Conservation (phyloP, 2,113 vertebrate genomes). For the Arvicanthis niloticus region DNA sequence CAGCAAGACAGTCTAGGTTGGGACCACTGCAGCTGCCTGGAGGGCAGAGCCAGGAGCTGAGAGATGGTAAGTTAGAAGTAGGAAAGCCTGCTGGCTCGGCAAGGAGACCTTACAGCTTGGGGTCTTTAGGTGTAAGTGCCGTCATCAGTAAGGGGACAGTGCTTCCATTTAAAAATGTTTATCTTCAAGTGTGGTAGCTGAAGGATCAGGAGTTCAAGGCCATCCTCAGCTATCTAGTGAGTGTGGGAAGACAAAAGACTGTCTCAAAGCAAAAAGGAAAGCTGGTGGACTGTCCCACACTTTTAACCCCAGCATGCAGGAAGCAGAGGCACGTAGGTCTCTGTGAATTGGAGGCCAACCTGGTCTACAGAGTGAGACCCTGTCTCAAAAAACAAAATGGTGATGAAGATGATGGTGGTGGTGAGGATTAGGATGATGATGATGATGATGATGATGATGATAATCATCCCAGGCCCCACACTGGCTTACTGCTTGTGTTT, state of each 20-base stretch:
- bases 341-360: background rate
- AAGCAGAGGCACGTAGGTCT: background rate
- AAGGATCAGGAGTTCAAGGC: background rate
- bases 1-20: background rate
- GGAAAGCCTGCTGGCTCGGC: background rate
- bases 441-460: too few species aligned
- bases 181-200: background rate
- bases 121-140: too few species aligned
- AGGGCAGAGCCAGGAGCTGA: background rate
- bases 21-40: background rate
- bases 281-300: fast-evolving
- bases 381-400: background rate
- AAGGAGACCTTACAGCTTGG: background rate
- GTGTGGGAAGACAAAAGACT: background rate
- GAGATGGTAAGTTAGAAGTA: background rate
- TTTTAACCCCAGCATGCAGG: background rate
- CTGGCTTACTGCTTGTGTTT: background rate
- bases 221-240: background rate
- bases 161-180: background rate
- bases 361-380: background rate
- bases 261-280: background rate
- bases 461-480: background rate
- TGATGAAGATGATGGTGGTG: background rate
- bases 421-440: too few species aligned
- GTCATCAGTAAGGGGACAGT: background rate